Evolutionary conservation across 2,888 invertebrate species (phyloP), one percentile per base, ranked within the genome.

Genomic region (Drosophila macrospina): DNA sequence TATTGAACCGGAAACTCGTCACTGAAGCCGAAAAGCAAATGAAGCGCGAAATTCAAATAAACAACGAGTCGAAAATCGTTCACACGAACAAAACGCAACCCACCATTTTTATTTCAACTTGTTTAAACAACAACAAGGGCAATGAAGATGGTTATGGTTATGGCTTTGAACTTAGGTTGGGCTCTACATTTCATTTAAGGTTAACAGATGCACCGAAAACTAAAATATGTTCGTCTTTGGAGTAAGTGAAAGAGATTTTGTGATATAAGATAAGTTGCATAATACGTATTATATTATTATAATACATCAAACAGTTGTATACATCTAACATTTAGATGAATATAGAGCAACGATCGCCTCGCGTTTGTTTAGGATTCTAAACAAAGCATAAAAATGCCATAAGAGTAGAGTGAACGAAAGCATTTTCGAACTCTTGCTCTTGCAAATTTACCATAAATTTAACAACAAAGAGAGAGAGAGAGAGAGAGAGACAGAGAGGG

Each of bases 1-100:
- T 73, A 77, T 85, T 73, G 74, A 80, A 74, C 89, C 88, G 86
- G 88, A 89, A 87, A 85, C 65, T 56, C 59, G 51, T 73, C 69
- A 72, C 73, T 45, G 62, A 45, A 68, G 61, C 37, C 59, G 45
- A 68, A 64, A 67, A 72, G 52, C 69, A 84, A 87, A 81, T 81
- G 70, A 84, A 78, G 75, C 85, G 82, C 75, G 30, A 73, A 73
- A 64, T 36, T 63, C 55, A 51, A 64, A 67, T 41, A 70, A 64
- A 52, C 56, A 62, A 62, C 56, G 42, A 44, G 55, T 45, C 28
- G 20, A 67, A 20, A 48, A 59, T 34, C 37, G 52, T 47, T 72
- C 62, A 67, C 62, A 63, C 52, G 42, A 30, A 64, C 44, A 48
- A 34, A 51, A 41, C 32, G 42, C 20, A 55, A 30, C 4, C 52